Base-by-base conservation (phyloP, 2,888 invertebrate species). In the Oscheius sp. region DNA sequence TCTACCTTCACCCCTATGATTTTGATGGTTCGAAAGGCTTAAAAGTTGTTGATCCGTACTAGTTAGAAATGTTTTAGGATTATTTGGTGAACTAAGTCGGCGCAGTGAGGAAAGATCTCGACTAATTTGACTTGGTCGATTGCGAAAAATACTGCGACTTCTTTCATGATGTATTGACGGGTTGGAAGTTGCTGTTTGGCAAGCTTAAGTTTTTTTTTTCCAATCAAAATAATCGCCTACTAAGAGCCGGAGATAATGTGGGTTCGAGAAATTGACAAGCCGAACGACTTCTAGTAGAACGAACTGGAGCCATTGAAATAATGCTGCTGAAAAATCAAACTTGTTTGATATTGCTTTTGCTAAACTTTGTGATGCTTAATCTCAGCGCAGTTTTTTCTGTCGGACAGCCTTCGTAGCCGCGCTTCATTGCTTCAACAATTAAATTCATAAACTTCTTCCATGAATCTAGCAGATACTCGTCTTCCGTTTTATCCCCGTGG, bases 301-400 rank as follows among this genome's bases (percentile, higher is more conserved):
- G 70, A 68, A 80, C 72, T 2, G 80, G 76, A 8, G 80, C 80
- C 80, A 80, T 80, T 17, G 80, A 80, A 6, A 80, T 80, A 25
- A 80, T 80, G 23, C 75, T 76, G 64, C 80, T 80, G 34, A 23
- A 58, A 27, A 25, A n/a, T n/a, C n/a, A n/a, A n/a, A 29, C 6
- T 33, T 53, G 29, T 15, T 33, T 8, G 27, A 12, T 31, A 15
- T 29, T 25, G 6, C 15, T 15, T 10, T 25, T 29, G 17, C 27
- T 17, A 29, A 23, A 80, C 80, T 80, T 80, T 6, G 80, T 80
- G 42, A 80, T 76, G 48, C 74, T 74, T 6, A 80, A 63, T 23
- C 80, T 46, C 17, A 80, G 74, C 15, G 80, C 78, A 15, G 80
- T 80, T 52, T 80, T 80, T 31, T 76, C 80, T 31, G 74, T 71